phyloP scores from a whole-genome alignment of 2,888 invertebrate genomes.

The Noctua pronuba region DNA sequence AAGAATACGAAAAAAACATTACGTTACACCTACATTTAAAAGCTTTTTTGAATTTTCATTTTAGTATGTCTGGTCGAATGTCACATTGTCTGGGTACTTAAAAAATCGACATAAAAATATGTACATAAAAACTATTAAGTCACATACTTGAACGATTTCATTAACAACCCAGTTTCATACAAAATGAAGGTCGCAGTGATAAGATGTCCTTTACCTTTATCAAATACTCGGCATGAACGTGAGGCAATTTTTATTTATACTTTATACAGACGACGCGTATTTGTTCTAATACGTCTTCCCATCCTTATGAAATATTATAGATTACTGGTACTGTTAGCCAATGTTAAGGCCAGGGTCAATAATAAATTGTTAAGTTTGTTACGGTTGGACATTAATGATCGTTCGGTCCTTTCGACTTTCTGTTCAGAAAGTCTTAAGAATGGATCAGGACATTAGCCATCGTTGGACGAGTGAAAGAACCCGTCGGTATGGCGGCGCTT shows the following conservation, averaged over 20 bases:
- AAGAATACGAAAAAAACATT: too few relatives aligned
- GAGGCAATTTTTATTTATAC: slow-evolving; percentile 28
- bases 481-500: neutral
- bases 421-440: too few relatives aligned
- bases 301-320: neutral
- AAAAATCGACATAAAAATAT: neutral
- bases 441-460: neutral
- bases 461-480: neutral
- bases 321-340: too few relatives aligned
- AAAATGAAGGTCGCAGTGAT: slow-evolving; percentile 44
- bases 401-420: neutral
- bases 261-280: neutral
- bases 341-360: too few relatives aligned
- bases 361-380: too few relatives aligned
- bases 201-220: slow-evolving; percentile 45
- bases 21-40: too few relatives aligned
- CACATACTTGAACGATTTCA: slow-evolving; percentile 35
- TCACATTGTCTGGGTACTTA: neutral
- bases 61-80: neutral
- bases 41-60: neutral
- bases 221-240: slow-evolving; percentile 7
- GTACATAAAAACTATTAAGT: neutral
- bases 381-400: neutral
- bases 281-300: neutral
- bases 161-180: slow-evolving; percentile 21